Evolutionary conservation across 53 echinoderm and acorn worm genomes (phyloP), one percentile per base, ranked within the genome.

Genomic region (Astropecten irregularis): DNA sequence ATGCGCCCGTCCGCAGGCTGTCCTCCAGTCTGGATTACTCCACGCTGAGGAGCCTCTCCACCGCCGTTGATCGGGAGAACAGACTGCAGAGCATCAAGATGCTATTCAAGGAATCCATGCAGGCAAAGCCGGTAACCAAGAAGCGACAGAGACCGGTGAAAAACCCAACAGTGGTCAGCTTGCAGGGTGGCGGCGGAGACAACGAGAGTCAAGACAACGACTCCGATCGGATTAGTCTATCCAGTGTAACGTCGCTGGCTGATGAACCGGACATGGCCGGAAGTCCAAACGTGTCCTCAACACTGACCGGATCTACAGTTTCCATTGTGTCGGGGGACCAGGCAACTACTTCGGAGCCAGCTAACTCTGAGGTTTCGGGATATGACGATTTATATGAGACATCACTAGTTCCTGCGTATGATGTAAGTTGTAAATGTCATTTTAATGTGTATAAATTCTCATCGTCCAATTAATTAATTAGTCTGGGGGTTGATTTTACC

Each of bases 11-110:
- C 2, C 53, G 95, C 13, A 69, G 95, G 19, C 87, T 95, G 11
- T 95, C 91, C 8, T 95, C 95, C 0, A 92, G 91, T 35, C 84
- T 95, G 60, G 91, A 95, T 70, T 91, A 95, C 40, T 88, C 91
- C 59, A 91, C 89, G 0, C 67, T 89, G 23, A 89, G 83, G 69
- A 81, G 87, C 31, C 84, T 91, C 61, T 68, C 74, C 9, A 74
- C 87, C 0, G 84, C 86, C 27, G 68, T 55, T 63, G 91, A 91
- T 57, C 83, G 79, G 5, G 91, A 92, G 64, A 87, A 91, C 55
- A 62, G 91, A 36, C 82, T 92, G 13, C 83, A 72, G 66, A 89
- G 85, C 51, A 57, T 95, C 30, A 95, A 91, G 82, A 72, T 82
- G 39, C 85, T 90, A 14, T 86, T 91, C 25, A 83, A 89, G 82